Evolutionary conservation across 2,888 invertebrate genomes (phyloP), one percentile per base, ranked within the genome.

Genomic region (Xanthostigma xanthostigma): DNA sequence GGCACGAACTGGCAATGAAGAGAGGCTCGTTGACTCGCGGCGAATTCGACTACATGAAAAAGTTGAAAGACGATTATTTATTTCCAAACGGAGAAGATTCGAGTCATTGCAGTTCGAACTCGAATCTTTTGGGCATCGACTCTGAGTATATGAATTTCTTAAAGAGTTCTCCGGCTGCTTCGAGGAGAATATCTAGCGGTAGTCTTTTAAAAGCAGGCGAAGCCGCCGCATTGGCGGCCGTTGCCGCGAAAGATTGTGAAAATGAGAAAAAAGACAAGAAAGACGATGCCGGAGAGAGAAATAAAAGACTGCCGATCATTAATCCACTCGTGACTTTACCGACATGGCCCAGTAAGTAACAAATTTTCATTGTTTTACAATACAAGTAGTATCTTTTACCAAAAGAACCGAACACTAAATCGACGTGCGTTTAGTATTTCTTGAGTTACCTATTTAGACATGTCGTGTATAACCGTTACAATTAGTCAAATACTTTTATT

Each of bases 101-200:
- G 40, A 48, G 44, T 39, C 52, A 64, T 53, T 34, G 36, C 10
- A 66, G 71, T 57, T 70, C 68, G 44, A 80, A 76, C 60, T 79
- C 79, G 9, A 79, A 80, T 57, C 65, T 76, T 9, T 61, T 81
- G 43, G 69, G 68, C 44, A 74, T 79, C 45, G 80, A 80, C 59
- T 72, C 76, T 43, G 80, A 81, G 56, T 77, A 78, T 57, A 70
- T 74, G 10, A 71, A 74, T 55, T 80, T 80, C 57, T 66, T 83
- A 27, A 84, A 79, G 54, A 81, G 81, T 59, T 87, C 88, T 2
- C 86, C 88, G 5, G 85, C 89, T 48, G 89, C 91, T 9, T 88
- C 90, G 8, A 76, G 93, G 53, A 73, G 93, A 56, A 92, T 94
- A 62, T 92, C 92, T 54, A 90, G 90, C 64, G 91, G 92, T 51